Base-by-base conservation (phyloP, 2,113 vertebrate genomes). In the Ia io region DNA sequence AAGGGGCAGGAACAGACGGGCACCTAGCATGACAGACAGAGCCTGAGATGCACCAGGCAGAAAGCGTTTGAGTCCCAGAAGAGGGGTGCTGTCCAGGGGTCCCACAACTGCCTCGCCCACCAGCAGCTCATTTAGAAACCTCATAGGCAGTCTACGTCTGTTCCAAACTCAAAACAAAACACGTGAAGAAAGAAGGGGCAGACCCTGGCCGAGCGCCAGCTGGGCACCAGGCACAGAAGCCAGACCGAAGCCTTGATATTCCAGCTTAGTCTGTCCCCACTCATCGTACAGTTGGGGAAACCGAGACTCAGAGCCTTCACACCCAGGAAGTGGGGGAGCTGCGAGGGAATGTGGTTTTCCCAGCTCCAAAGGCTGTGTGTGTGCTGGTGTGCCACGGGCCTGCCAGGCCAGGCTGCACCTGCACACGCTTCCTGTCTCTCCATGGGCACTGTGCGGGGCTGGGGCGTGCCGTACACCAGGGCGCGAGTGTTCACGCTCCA, bases 401-500 rank as follows among this genome's bases (percentile, higher is more conserved):
- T 47, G 20, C n/a, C 65, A 56, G 53, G 53, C 53, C 53, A 56
- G 53, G 7, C 18, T 8, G 53, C 53, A 20, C 20, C 53, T 8
- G 53, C 53, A 53, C 53, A 23, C 3, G 22, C 23, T n/a, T 49
- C 16, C 11, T 4, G 9, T 35, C 59, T 71, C 37, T 23, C 67
- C 7, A 4, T 32, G 20, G 1, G 30, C 80, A 5, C 59, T 1
- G 3, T 0, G 0, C 1, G 1, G 18, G 0, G 4, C 73, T 2
- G 61, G 84, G 20, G 51, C 42, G 25, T 65, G 78, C 18, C 40
- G 28, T 1, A 12, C 22, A 4, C 53, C 2, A 1, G 40, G 22
- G 5, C 5, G 30, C 4, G 0, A 12, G 3, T 0, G 9, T 2
- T 20, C 8, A 0, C 1, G n/a, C 61, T 28, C 23, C 17, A 10